phyloP scores from a whole-genome alignment of 2,113 vertebrate species.

The Pardalotus punctatus region DNA sequence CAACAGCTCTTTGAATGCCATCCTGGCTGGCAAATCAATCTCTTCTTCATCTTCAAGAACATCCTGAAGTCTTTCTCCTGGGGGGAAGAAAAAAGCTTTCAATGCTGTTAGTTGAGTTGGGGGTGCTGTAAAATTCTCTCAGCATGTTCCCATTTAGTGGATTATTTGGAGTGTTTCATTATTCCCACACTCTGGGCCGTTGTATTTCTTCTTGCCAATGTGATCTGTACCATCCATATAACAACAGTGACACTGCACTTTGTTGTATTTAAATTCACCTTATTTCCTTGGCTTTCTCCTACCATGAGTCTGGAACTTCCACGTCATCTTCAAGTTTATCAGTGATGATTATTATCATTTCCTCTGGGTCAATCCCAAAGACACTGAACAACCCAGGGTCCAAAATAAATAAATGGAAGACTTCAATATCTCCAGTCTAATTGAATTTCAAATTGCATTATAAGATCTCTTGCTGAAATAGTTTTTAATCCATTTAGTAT shows the following conservation, averaged over 20 bases:
- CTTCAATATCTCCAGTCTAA: constrained; percentile 32
- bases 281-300: background rate
- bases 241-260: background rate
- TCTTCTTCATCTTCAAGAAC: background rate
- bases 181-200: background rate
- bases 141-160: background rate
- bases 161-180: background rate
- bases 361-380: constrained; percentile 43
- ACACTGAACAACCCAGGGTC: background rate
- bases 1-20: background rate
- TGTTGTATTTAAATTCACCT: background rate
- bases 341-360: constrained; percentile 28
- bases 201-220: background rate
- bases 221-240: background rate
- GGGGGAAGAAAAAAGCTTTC: background rate
- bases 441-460: constrained; percentile 53
- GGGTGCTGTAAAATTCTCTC: background rate
- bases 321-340: background rate
- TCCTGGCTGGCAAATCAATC: background rate
- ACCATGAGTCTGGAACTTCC: background rate
- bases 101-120: background rate
- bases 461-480: constrained; percentile 22
- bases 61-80: background rate
- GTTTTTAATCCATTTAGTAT: constrained; percentile 61
- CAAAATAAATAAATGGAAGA: constrained; percentile 26